Evolutionary conservation across 2,888 invertebrate genomes (phyloP).

Genomic region (Allophyes oxyacanthae): DNA sequence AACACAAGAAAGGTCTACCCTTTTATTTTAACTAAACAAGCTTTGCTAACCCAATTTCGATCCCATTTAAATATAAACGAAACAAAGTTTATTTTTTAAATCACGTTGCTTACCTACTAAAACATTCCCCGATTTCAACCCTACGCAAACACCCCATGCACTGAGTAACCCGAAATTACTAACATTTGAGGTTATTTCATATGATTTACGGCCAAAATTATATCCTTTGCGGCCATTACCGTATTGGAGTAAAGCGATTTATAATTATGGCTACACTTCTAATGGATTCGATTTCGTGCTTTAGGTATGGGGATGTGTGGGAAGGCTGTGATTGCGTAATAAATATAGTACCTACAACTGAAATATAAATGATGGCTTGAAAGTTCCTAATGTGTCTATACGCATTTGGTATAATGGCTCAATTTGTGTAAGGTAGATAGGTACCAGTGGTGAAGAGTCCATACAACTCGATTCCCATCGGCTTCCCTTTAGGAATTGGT

Average conservation of each 20-base stretch:
- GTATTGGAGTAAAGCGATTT: slow-evolving; percentile 53
- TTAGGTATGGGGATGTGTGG: neutral
- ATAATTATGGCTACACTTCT: slow-evolving; percentile 45
- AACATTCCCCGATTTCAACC: slow-evolving; percentile 37
- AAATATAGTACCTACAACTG: slow-evolving; percentile 9
- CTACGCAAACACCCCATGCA: slow-evolving; percentile 38
- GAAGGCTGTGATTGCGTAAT: slow-evolving; percentile 27
- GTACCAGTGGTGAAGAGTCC: too few relatives aligned
- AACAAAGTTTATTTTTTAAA: slow-evolving; percentile 49
- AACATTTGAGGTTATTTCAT: slow-evolving; percentile 74
- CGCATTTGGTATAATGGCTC: too few relatives aligned
- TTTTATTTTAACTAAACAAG: slow-evolving; percentile 44
- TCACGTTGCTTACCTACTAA: slow-evolving; percentile 27
- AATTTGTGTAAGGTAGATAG: too few relatives aligned
- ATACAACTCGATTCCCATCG: too few relatives aligned
- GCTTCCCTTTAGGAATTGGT: too few relatives aligned
- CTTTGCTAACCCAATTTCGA: slow-evolving; percentile 36
- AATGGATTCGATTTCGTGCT: slow-evolving; percentile 37
- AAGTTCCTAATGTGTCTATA: neutral
- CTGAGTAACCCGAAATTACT: slow-evolving; percentile 67
- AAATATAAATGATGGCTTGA: too few relatives aligned
- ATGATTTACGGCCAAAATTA: slow-evolving; percentile 75
- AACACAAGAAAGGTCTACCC: slow-evolving; percentile 31
- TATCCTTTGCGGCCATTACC: slow-evolving; percentile 54
- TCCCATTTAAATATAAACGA: slow-evolving; percentile 37